These are phyloP conservation scores for Acrobasis repandana DNA, from an alignment of 2,888 invertebrate genomes.

Conservation along the genomic window DNA sequence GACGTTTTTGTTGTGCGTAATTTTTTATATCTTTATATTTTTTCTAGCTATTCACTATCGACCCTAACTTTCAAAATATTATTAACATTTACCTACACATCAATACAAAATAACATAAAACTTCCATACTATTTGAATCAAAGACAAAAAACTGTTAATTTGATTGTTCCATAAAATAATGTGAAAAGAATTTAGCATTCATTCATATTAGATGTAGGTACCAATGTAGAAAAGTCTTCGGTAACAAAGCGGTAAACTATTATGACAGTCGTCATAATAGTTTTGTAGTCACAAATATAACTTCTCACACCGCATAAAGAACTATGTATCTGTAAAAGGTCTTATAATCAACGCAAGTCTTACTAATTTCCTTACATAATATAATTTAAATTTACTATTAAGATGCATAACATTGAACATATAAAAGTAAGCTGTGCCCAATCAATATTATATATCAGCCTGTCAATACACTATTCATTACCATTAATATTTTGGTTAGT, in stretches of 20 bases:
- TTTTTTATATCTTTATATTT: too few relatives aligned
- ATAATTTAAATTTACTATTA: background rate
- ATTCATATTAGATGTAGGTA: background rate
- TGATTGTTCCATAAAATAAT: background rate
- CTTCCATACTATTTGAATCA: too few relatives aligned
- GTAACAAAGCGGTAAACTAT: background rate
- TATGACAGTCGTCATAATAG: too few relatives aligned
- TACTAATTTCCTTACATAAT: conserved; percentile 1
- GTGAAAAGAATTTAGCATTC: background rate
- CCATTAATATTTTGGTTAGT: too few relatives aligned
- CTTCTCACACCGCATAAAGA: conserved; percentile 6
- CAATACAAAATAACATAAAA: too few relatives aligned
- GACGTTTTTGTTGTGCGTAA: too few relatives aligned
- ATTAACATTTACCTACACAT: too few relatives aligned
- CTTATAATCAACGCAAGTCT: background rate
- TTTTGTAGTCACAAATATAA: background rate
- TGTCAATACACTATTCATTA: background rate
- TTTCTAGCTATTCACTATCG: too few relatives aligned
- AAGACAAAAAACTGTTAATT: too few relatives aligned
- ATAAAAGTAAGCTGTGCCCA: conserved; percentile 3
- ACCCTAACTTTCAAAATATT: too few relatives aligned
- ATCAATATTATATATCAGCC: background rate
- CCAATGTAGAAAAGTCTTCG: background rate
- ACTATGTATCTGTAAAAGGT: conserved; percentile 2
- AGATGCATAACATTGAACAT: conserved; percentile 8